Evolutionary conservation across 1,140 invertebrate species (phyloP), one percentile per base, ranked within the genome.

Genomic region (Chrysoperla carnea): DNA sequence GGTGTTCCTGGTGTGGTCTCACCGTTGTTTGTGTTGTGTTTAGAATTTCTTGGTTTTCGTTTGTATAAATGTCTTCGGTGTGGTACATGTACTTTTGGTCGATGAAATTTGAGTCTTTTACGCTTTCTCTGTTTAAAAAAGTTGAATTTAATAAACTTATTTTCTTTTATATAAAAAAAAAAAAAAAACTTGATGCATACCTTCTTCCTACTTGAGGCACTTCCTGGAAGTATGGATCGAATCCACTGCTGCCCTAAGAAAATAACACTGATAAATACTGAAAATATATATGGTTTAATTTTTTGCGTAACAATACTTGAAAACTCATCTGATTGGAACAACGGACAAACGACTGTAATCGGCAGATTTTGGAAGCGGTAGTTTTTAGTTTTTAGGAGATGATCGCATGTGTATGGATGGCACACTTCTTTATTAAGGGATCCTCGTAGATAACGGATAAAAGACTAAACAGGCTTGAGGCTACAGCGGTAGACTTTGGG

Each of bases 241-340:
- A 73, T 66, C 76, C 78, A 81, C 76, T 80, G 77, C 76, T 80
- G 75, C 76, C 78, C 78, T 81, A 79, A 75, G 71, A 77, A 71
- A 79, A 79, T 23, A 23, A 23, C 17, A 23, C 17, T 23, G 17
- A 75, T 69, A 65, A 62, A 72, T 71, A 74, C 70, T 73, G 69
- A 73, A 73, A 73, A 66, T 72, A 72, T 71, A 67, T 70, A 66
- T 69, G 51, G 36, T 48, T 50, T 46, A 49, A 33, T 47, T 45
- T 52, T 52, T n/a, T n/a, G n/a, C n/a, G n/a, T n/a, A n/a, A n/a
- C n/a, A n/a, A n/a, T n/a, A n/a, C n/a, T n/a, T n/a, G n/a, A n/a
- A n/a, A n/a, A n/a, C n/a, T n/a, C n/a, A n/a, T n/a, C n/a, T n/a
- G n/a, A n/a, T n/a, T n/a, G n/a, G n/a, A n/a, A n/a, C n/a, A n/a